Base-by-base conservation (phyloP, 30 jellyfish, hydroid and myxozoan genomes). In the Hydractinia symbiolongicarpus region DNA sequence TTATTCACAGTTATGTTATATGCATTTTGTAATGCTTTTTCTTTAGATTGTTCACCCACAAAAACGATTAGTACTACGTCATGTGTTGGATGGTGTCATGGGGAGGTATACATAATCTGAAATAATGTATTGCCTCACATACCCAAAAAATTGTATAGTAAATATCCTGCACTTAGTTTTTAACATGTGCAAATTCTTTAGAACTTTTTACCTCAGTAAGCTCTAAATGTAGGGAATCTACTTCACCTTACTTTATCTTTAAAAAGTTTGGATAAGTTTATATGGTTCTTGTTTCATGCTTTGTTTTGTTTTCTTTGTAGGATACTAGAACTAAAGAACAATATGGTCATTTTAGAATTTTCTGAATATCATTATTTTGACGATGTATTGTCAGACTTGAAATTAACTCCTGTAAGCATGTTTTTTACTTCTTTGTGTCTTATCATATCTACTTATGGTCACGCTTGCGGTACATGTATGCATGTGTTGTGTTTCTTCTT, bases 321-420 rank as follows among this genome's bases (percentile, higher is more conserved):
- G 79, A 73, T 91, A 50, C 55, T 91, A 73, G 98, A 91, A 74
- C 83, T 91, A 78, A 91, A 91, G 81, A 91, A 91, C 73, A 94
- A 91, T 57, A 91, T 91, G 98, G 98, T 91, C 17, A 55, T 77
- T 10, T 55, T 91, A 84, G 98, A 91, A 69, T 83, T 54, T 55
- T 86, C 96, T 14, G 98, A 91, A 54, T 91, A 72, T 72, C 98
- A 91, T 75, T 91, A 91, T 67, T 89, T 91, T 79, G 98, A 91
- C 78, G 98, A 91, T 76, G 98, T 91, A 40, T 67, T 91, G 19
- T 91, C 98, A 20, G 98, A 91, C 67, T 61, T 91, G 10, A 91
- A 91, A 55, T 82, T 91, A 61, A 91, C 98, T 4, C 98, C 98
- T 16, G 98, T 91, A 66, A 77, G 98, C 83, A 15, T 62, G 52